Conservation (phyloP, 2,113 vertebrate species). For the Nothocercus julius region DNA sequence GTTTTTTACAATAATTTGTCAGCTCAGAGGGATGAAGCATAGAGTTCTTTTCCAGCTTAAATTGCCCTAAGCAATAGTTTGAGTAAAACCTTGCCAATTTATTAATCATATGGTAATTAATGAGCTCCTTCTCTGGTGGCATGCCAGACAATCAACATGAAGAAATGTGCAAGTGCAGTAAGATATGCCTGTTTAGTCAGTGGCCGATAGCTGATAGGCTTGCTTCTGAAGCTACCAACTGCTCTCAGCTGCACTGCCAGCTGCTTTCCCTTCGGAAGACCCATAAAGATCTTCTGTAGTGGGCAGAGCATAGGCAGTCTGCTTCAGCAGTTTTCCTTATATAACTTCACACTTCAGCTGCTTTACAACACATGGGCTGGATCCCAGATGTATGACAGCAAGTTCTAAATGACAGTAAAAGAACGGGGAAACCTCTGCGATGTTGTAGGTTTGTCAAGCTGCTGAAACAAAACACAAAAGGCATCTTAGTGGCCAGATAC, state of each 20-base stretch:
- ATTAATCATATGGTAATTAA: background rate
- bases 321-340: background rate
- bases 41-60: background rate
- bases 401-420: background rate
- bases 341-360: background rate
- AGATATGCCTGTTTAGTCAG: background rate
- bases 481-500: background rate
- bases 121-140: background rate
- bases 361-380: background rate
- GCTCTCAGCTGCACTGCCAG: background rate
- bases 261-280: background rate
- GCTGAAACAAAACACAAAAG: background rate
- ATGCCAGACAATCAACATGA: background rate
- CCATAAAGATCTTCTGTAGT: background rate
- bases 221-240: background rate
- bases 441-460: background rate
- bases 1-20: background rate
- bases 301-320: background rate
- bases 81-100: background rate
- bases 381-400: background rate
- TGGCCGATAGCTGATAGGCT: background rate
- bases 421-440: background rate
- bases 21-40: background rate
- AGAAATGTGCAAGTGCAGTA: background rate
- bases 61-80: background rate